These are phyloP conservation scores for Falco naumanni DNA, from an alignment of 2,797 vertebrate genomes.

Conservation along the genomic window DNA sequence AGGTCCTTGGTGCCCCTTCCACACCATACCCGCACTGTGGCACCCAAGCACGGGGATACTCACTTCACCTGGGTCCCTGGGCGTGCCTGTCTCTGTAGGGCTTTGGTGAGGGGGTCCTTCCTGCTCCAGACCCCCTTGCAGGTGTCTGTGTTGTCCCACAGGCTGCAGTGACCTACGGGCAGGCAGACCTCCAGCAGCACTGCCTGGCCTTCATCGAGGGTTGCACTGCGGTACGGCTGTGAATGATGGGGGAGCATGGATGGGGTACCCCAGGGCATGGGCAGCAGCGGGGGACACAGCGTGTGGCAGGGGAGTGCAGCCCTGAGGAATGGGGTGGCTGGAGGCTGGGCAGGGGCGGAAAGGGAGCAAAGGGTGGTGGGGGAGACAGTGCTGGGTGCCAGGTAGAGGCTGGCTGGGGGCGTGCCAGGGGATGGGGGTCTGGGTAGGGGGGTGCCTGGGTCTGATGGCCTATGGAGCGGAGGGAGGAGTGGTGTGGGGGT, in stretches of 20 bases:
- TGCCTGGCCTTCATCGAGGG: slow-evolving; percentile 79
- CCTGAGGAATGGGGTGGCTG: background rate
- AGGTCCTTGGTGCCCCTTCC: background rate
- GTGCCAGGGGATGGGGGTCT: background rate
- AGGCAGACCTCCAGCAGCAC: slow-evolving; percentile 69
- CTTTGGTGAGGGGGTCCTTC: background rate
- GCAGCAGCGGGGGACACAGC: rapidly evolving
- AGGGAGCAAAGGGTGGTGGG: background rate
- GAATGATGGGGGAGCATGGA: background rate
- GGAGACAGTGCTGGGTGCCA: background rate
- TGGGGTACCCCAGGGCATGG: background rate
- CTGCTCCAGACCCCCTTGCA: background rate
- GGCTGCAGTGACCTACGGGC: slow-evolving; percentile 79
- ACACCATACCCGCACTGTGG: rapidly evolving
- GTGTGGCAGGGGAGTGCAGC: background rate
- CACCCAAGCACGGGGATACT: rapidly evolving
- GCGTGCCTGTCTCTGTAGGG: background rate
- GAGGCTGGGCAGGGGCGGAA: background rate
- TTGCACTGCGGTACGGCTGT: slow-evolving; percentile 57
- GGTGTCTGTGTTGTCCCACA: slow-evolving; percentile 33
- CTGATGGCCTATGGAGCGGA: rapidly evolving
- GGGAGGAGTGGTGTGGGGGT: too few species aligned
- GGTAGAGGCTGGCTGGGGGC: background rate
- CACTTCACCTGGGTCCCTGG: background rate
- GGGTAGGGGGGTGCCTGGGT: background rate